Evolutionary conservation across 2,113 vertebrate species (phyloP).

Genomic region (Hippocampus barbouri): DNA sequence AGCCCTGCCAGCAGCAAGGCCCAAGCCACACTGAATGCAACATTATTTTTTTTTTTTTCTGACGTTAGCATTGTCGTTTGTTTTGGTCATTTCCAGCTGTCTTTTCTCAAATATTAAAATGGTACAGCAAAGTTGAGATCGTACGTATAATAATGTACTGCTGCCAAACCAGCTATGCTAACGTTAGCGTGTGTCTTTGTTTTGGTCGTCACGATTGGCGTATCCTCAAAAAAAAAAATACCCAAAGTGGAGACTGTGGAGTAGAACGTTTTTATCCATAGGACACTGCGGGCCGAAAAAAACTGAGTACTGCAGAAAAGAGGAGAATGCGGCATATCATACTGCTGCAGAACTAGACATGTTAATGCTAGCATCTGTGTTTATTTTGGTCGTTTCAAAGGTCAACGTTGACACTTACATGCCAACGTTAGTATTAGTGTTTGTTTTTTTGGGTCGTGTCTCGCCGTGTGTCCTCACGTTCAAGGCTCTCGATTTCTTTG

Average conservation of each 20-base stretch:
- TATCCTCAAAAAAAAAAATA: too few species aligned
- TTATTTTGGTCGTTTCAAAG: neutral
- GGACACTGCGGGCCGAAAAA: too few species aligned
- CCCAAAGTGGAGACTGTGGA: too few species aligned
- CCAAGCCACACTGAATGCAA: neutral
- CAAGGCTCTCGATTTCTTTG: conserved; percentile 29
- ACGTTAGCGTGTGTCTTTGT: too few species aligned
- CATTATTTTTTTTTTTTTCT: neutral
- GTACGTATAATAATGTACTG: too few species aligned
- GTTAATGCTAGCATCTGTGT: neutral
- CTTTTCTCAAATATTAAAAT: neutral
- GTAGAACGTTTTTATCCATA: too few species aligned
- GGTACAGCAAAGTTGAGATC: too few species aligned
- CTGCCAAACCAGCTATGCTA: too few species aligned
- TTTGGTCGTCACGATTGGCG: too few species aligned
- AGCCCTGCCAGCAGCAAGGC: neutral
- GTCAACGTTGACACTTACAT: too few species aligned
- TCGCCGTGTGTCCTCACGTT: neutral
- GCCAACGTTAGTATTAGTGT: too few species aligned
- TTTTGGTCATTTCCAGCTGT: neutral
- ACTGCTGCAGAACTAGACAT: neutral
- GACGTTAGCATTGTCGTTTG: neutral
- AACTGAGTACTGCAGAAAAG: neutral
- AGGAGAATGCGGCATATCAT: neutral
- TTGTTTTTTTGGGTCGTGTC: neutral